Evolutionary conservation across 2,888 invertebrate genomes (phyloP).

Genomic region (Spisula subtruncata): DNA sequence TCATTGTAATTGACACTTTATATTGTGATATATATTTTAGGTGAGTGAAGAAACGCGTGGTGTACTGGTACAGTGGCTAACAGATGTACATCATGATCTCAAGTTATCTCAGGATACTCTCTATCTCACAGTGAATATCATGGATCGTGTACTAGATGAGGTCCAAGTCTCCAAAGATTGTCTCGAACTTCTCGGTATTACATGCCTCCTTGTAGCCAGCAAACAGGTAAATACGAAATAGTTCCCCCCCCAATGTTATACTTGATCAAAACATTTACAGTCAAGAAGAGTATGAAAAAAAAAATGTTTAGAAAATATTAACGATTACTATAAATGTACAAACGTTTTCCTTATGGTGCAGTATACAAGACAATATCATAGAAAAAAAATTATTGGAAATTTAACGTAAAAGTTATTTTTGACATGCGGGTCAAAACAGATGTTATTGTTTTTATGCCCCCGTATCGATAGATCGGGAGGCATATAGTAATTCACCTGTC

Average conservation of each 20-base stretch:
- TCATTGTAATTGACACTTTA: too few species aligned
- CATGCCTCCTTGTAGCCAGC: slow-evolving; percentile 79
- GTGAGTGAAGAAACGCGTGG: slow-evolving; percentile 77
- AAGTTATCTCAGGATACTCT: slow-evolving; percentile 78
- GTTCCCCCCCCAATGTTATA: background rate
- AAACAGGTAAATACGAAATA: slow-evolving; percentile 76
- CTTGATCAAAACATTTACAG: background rate
- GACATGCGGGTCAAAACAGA: too few species aligned
- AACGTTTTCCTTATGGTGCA: too few species aligned
- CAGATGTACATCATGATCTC: slow-evolving; percentile 76
- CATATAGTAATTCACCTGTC: too few species aligned
- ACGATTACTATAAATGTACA: too few species aligned
- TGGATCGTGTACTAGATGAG: slow-evolving; percentile 79
- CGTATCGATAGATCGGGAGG: too few species aligned
- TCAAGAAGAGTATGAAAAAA: too few species aligned
- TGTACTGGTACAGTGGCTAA: slow-evolving; percentile 81
- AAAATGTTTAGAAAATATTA: too few species aligned
- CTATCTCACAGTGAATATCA: slow-evolving; percentile 82
- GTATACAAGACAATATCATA: too few species aligned
- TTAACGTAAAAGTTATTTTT: too few species aligned
- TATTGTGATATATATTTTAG: slow-evolving; percentile 64
- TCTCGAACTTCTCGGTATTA: slow-evolving; percentile 81
- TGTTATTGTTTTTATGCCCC: too few species aligned
- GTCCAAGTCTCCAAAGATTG: slow-evolving; percentile 80
- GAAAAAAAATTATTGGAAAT: too few species aligned